A percentile compares a stretch with the other conserved stretches of the same genome.
Evolutionary conservation across 2,113 vertebrate species (phyloP).

Genomic region (Numida meleagris): DNA sequence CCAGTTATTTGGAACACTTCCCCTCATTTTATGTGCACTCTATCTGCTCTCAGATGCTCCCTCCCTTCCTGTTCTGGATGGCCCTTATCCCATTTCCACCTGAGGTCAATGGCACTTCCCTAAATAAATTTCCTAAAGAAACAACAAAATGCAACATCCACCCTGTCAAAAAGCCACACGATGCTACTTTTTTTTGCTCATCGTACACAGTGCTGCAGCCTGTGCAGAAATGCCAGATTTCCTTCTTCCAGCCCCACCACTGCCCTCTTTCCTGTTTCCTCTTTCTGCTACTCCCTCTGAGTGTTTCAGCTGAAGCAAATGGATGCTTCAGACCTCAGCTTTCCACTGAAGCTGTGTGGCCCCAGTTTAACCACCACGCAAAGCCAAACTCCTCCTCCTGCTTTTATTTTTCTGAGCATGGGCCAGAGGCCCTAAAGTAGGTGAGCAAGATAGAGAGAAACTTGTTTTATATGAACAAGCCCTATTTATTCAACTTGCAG

Average conservation of each 20-base stretch:
- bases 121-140: slow-evolving; percentile 57
- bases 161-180: background rate
- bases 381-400: slow-evolving; percentile 55
- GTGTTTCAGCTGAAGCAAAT: slow-evolving; percentile 24
- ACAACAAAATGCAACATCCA: slow-evolving; percentile 1
- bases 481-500: slow-evolving; percentile 65
- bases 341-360: slow-evolving; percentile 5
- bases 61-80: slow-evolving; percentile 67
- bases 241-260: background rate
- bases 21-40: slow-evolving; percentile 57
- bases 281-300: background rate
- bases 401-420: slow-evolving; percentile 50
- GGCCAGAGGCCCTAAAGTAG: slow-evolving; percentile 36
- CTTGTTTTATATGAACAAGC: slow-evolving; percentile 44
- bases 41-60: slow-evolving; percentile 64
- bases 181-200: background rate
- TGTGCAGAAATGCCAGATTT: slow-evolving; percentile 5
- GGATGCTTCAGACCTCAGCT: background rate
- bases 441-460: slow-evolving; percentile 51
- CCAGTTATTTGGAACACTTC: slow-evolving; percentile 61
- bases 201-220: background rate
- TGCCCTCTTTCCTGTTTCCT: background rate
- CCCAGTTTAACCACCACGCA: slow-evolving; percentile 1
- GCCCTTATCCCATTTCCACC: slow-evolving; percentile 69
- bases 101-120: slow-evolving; percentile 71